Evolutionary conservation across 2,888 invertebrate species (phyloP), one percentile per base, ranked within the genome.

Genomic region (Stenotaenia linearis): DNA sequence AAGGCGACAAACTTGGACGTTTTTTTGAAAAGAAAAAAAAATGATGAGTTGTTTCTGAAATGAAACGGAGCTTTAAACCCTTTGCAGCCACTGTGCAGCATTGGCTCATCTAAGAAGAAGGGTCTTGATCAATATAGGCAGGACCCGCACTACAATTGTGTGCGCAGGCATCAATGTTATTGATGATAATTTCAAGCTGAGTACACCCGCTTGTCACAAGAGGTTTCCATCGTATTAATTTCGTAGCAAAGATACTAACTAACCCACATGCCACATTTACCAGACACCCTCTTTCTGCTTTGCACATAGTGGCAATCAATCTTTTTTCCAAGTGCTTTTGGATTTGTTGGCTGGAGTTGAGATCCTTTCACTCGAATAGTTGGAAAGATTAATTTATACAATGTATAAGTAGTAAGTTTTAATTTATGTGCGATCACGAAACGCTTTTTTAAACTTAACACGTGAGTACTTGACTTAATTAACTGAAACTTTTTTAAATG

Each of bases 171-270:
- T 56, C 56, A 56, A 56, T 21, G 56, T 56, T 56, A 56, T 56
- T 56, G 56, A 56, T 56, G 56, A 56, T 56, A 56, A 56, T 56
- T 56, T 56, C 56, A 56, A 56, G 56, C 56, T 56, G 56, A 56
- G 56, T 56, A 56, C 18, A 56, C 56, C 18, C 56, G 56, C 56
- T 56, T 56, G 56, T 56, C 56, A 56, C 56, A 56, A n/a, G 56
- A 56, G 56, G 56, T 56, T 56, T 2, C 56, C n/a, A 56, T 56
- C 56, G 56, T 56, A 56, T 56, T 56, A 56, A 56, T 56, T 56
- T 23, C 56, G 21, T 18, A 21, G 56, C 56, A 15, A 56, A 56
- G 56, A 56, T 23, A 5, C 56, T 56, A 56, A 56, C 56, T 56
- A 56, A 56, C 56, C 56, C n/a, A 9, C 15, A 37, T 15, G 37